Conservation (phyloP, 2,113 vertebrate species). For the Colaptes auratus region DNA sequence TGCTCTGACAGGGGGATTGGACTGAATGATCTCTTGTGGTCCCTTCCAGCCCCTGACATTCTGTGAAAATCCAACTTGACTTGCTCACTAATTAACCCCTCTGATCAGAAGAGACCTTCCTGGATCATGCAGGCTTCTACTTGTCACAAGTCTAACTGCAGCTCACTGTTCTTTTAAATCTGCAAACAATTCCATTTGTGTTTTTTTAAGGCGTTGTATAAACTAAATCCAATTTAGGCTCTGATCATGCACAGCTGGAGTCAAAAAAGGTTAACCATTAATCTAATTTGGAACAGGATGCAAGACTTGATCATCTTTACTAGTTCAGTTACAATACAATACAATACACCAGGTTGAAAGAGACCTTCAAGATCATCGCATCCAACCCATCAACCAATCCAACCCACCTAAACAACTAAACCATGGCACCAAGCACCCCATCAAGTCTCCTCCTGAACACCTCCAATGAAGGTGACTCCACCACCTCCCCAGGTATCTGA, state of each 20-base stretch:
- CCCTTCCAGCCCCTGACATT: no score
- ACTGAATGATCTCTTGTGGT: no score
- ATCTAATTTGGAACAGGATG: neutral
- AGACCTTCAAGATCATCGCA: no score
- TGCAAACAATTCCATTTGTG: neutral
- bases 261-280: neutral
- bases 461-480: no score
- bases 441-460: no score
- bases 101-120: neutral
- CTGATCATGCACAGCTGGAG: neutral
- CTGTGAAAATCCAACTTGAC: neutral
- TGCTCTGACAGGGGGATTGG: no score
- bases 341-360: no score
- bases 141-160: neutral
- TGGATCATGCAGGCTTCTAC: neutral
- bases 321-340: constrained; percentile 28
- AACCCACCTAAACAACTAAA: no score
- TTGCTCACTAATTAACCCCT: neutral
- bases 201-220: neutral
- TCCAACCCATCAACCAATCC: no score
- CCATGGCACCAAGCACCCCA: no score
- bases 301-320: neutral
- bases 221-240: neutral
- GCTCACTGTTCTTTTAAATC: neutral
- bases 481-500: no score